Evolutionary conservation across 1,140 invertebrate genomes (phyloP).

Genomic region (Phocides pigmalion): DNA sequence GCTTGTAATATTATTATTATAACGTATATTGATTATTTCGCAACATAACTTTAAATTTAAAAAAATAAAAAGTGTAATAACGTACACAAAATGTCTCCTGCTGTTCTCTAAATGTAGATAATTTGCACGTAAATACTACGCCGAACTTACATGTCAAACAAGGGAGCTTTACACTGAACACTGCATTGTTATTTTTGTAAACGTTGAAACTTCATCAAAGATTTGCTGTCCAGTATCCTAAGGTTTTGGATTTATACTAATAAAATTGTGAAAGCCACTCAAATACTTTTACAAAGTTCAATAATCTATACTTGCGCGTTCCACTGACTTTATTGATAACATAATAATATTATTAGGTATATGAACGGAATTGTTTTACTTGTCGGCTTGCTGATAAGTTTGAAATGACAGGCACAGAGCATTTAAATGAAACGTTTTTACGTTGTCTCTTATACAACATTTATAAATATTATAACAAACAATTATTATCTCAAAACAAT

Average conservation of each 20-base stretch:
- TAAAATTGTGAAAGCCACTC: neutral
- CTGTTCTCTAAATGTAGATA: neutral
- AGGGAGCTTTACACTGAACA: neutral
- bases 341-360: slow-evolving; percentile 20
- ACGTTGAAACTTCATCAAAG: neutral
- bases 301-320: slow-evolving; percentile 23
- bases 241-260: neutral
- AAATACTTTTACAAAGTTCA: slow-evolving; percentile 13
- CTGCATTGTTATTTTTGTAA: neutral
- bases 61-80: no score
- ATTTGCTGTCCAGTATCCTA: no score
- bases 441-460: neutral
- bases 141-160: neutral
- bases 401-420: slow-evolving; percentile 22
- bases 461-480: neutral
- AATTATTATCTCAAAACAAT: neutral
- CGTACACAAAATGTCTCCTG: neutral
- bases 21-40: no score
- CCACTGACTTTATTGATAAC: slow-evolving; percentile 29
- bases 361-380: slow-evolving; percentile 18
- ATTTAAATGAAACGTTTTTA: slow-evolving; percentile 10
- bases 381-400: slow-evolving; percentile 24
- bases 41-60: no score
- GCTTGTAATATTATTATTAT: no score
- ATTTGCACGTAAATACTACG: neutral